Conservation (phyloP, 1,140 invertebrate species). For the Drosophila fuyamai region DNA sequence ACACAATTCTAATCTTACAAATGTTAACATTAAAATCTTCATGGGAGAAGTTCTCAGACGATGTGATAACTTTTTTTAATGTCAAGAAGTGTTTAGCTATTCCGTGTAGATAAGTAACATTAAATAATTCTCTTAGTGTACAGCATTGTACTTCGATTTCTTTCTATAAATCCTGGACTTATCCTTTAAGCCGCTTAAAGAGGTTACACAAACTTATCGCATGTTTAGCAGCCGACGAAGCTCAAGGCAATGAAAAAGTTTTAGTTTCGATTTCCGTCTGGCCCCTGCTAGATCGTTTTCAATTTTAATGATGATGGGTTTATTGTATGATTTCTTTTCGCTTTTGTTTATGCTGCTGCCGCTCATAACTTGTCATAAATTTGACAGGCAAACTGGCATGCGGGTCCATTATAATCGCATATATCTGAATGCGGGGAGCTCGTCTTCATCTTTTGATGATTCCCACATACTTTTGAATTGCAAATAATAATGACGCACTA, state of each 20-base stretch:
- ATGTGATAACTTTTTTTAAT: too few species aligned
- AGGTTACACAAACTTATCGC: slow-evolving; percentile 63
- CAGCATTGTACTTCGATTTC: slow-evolving; percentile 9
- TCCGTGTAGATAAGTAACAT: background rate
- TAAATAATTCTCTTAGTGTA: background rate
- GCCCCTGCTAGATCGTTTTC: slow-evolving; percentile 37
- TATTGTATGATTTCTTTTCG: slow-evolving; percentile 49
- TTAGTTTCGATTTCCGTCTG: slow-evolving; percentile 35
- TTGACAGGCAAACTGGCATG: slow-evolving; percentile 68
- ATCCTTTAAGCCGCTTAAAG: slow-evolving; percentile 68
- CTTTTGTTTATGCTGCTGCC: slow-evolving; percentile 75
- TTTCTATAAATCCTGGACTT: slow-evolving; percentile 40
- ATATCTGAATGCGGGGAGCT: slow-evolving; percentile 31
- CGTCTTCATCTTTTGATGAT: slow-evolving; percentile 16
- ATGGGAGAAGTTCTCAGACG: too few species aligned
- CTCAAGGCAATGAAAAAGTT: slow-evolving; percentile 27
- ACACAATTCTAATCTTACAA: too few species aligned
- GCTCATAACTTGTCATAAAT: slow-evolving; percentile 82
- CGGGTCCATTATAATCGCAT: slow-evolving; percentile 61
- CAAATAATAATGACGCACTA: slow-evolving; percentile 80
- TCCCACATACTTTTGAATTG: slow-evolving; percentile 79
- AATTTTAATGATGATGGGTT: slow-evolving; percentile 58
- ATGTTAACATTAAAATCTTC: too few species aligned
- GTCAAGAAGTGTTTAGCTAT: too few species aligned
- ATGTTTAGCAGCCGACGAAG: slow-evolving; percentile 51